phyloP scores from a whole-genome alignment of 1,140 invertebrate species.

The Leptoteleia sp. region DNA sequence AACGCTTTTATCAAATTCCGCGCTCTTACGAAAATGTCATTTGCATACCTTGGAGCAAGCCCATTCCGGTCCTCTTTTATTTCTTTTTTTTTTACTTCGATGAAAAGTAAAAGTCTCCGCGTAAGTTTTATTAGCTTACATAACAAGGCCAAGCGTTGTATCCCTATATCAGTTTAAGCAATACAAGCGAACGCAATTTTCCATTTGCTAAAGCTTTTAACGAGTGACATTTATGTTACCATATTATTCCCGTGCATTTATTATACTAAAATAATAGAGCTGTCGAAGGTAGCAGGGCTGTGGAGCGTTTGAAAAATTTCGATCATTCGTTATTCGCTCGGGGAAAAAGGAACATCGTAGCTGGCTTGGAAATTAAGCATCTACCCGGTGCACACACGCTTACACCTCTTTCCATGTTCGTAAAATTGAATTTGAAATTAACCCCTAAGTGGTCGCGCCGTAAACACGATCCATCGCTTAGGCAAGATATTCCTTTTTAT shows the following conservation, averaged over 20 bases:
- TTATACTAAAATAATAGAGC: constrained; percentile 1
- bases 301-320: not conserved
- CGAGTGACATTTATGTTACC: constrained; percentile 2
- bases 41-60: no score
- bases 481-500: no score
- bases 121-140: not conserved
- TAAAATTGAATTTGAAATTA: constrained; percentile 32
- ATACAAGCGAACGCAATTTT: constrained; percentile 13
- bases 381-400: not conserved
- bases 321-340: not conserved
- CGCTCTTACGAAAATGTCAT: no score
- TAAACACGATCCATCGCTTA: no score
- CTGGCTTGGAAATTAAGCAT: constrained; percentile 5
- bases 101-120: not conserved
- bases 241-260: constrained; percentile 7
- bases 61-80: no score
- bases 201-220: constrained; percentile 12
- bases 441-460: no score
- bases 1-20: no score
- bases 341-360: not conserved
- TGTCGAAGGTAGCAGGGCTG: not conserved
- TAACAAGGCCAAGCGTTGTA: not conserved
- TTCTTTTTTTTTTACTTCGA: no score
- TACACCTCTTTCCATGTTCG: constrained; percentile 19
- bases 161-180: no score